Percentiles rank a stretch among this genome's conserved stretches.
Evolutionary conservation across 2,888 invertebrate genomes (phyloP).

Genomic region (Taenaris catops): DNA sequence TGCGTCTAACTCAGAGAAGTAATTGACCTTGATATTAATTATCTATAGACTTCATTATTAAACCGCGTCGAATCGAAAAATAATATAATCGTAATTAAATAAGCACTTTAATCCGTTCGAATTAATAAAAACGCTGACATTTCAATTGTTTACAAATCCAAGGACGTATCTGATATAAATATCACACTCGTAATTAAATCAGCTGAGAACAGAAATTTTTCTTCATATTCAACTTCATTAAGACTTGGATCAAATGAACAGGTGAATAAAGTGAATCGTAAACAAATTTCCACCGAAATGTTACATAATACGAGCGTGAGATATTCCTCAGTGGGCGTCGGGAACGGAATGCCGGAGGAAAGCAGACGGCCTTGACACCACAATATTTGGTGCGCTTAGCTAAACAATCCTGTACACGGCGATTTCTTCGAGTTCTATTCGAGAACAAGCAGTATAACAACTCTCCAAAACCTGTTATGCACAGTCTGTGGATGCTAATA

Average conservation of each 20-base stretch:
- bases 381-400: constrained; percentile 66
- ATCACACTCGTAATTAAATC: neutral
- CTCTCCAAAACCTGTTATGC: constrained; percentile 14
- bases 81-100: constrained; percentile 13
- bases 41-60: constrained; percentile 23
- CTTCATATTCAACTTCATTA: too few relatives aligned
- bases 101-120: constrained; percentile 6
- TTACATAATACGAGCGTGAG: constrained; percentile 71
- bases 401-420: constrained; percentile 44
- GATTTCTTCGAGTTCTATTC: constrained; percentile 24
- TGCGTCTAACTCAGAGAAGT: constrained; percentile 14
- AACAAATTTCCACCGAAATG: constrained; percentile 54
- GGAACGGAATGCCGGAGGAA: constrained; percentile 74
- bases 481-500: constrained; percentile 41
- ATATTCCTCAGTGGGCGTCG: constrained; percentile 72
- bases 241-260: constrained; percentile 7
- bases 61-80: constrained; percentile 16
- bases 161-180: constrained; percentile 1
- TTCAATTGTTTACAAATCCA: constrained; percentile 13
- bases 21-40: constrained; percentile 29
- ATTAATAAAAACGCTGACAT: constrained; percentile 15
- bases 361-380: constrained; percentile 76
- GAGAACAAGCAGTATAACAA: constrained; percentile 31
- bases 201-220: neutral
- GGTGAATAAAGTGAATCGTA: constrained; percentile 51